Evolutionary conservation across 2,797 vertebrate genomes (phyloP), one percentile per base, ranked within the genome.

Genomic region (Cetoscarus ocellatus): DNA sequence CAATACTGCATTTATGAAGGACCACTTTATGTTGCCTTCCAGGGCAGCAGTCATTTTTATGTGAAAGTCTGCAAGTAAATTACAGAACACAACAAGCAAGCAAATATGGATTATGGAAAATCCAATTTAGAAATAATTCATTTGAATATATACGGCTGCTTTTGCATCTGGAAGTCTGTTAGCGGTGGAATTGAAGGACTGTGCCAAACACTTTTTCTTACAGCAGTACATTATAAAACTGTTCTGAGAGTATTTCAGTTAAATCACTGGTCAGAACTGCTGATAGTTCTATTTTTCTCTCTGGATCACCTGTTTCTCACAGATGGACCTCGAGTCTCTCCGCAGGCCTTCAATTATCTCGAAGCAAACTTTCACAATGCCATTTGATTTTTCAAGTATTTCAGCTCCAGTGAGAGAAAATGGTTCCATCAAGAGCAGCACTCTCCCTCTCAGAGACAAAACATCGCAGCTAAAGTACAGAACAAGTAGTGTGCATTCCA

Each of bases 301-400:
- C 50, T 34, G 50, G 50, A 27, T 34, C 50, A 34, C 27, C 50
- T 51, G 50, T 51, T 34, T 35, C 50, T 34, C 50, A 3, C 50
- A 51, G 27, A 51, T 0, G 50, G 11, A 34, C 19, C 50, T 34
- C 19, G 14, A 51, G 50, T 51, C 50, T 51, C 19, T 51, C 14
- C 7, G 11, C 50, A 8, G 50, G 6, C 14, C 7, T 53, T 10
- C 50, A 51, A 51, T 51, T 51, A 51, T 51, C 50, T 51, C 34
- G 19, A 34, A 51, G 50, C 47, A 51, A 51, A 51, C 50, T 51
- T 34, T 51, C 11, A 51, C 50, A 51, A 51, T 51, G 14, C 50
- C 19, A 18, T 35, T 51, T 51, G 50, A 51, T 51, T 51, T 51
- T 51, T 51, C 50, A 52, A 38, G 38, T 13, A 19, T 1, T 18